These are phyloP conservation scores for Orientallactaga bullata DNA, from an alignment of 2,113 vertebrate genomes.

Conservation along the genomic window DNA sequence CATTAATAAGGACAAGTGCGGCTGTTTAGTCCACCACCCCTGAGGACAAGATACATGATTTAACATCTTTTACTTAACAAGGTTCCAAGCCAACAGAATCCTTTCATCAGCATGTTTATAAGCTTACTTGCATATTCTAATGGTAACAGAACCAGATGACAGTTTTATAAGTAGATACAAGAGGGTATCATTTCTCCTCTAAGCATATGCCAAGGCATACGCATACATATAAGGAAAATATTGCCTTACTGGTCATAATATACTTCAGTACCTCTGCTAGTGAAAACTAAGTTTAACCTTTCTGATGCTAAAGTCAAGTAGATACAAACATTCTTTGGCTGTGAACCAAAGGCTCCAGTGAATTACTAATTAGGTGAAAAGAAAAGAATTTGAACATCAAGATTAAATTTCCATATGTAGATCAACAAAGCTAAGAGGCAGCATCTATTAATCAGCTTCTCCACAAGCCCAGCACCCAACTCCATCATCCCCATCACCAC, in stretches of 20 bases:
- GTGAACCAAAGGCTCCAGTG: constrained; percentile 27
- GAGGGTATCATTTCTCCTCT: constrained; percentile 67
- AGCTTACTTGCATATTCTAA: constrained; percentile 70
- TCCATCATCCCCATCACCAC: neutral
- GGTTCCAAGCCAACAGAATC: constrained; percentile 37
- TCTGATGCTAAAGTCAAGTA: constrained; percentile 48
- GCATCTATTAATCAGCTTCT: constrained; percentile 16
- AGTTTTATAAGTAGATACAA: constrained; percentile 65
- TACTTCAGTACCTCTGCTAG: constrained; percentile 21
- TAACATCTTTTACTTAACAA: constrained; percentile 57
- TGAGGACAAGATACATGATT: constrained; percentile 38
- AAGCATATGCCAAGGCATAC: constrained; percentile 73
- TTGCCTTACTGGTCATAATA: constrained; percentile 29
- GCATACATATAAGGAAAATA: constrained; percentile 56
- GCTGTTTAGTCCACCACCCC: constrained; percentile 61
- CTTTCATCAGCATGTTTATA: constrained; percentile 61
- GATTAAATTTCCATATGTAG: neutral
- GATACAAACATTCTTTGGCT: constrained; percentile 38
- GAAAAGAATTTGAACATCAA: constrained; percentile 40
- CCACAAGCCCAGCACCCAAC: constrained; percentile 23
- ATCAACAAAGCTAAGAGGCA: neutral
- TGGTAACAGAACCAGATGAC: constrained; percentile 59
- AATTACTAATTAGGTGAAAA: constrained; percentile 47
- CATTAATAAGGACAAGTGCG: constrained; percentile 4
- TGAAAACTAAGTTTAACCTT: constrained; percentile 63